A percentile compares a stretch with the other conserved stretches of the same genome.
Conservation (phyloP, 2,797 vertebrate genomes). For the Dendrocincla tyrannina region DNA sequence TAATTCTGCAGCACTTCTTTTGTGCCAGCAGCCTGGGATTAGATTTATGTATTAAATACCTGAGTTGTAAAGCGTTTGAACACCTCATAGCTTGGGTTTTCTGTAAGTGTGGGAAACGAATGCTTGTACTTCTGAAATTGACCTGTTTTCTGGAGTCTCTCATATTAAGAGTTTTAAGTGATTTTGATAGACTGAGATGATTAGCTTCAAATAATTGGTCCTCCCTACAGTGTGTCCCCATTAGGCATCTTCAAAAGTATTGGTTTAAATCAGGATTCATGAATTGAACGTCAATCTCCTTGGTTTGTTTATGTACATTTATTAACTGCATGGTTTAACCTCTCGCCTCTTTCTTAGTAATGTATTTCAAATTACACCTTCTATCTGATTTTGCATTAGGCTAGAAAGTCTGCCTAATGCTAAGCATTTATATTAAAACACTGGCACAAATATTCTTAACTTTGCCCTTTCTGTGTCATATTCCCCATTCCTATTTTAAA, state of each 20-base stretch:
- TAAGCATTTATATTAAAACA: background rate
- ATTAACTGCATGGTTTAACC: slow-evolving; percentile 2
- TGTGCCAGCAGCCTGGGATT: background rate
- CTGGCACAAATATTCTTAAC: background rate
- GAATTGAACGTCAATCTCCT: background rate
- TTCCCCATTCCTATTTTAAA: background rate
- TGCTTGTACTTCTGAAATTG: background rate
- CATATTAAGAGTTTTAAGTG: background rate
- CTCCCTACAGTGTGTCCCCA: background rate
- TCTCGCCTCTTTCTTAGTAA: background rate
- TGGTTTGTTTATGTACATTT: slow-evolving; percentile 22
- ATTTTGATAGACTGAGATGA: background rate
- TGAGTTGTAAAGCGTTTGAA: background rate
- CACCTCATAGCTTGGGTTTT: background rate
- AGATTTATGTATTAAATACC: background rate
- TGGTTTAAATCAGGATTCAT: background rate
- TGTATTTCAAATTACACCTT: slow-evolving; percentile 13
- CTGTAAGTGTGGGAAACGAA: background rate
- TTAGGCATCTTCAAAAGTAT: background rate
- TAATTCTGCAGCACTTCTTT: background rate
- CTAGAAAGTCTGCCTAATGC: background rate
- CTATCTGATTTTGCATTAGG: slow-evolving; percentile 32
- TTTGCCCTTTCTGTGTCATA: background rate
- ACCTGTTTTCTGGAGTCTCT: background rate
- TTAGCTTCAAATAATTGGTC: background rate